phyloP scores from a whole-genome alignment of 2,888 invertebrate genomes.

The Agrotis puta region DNA sequence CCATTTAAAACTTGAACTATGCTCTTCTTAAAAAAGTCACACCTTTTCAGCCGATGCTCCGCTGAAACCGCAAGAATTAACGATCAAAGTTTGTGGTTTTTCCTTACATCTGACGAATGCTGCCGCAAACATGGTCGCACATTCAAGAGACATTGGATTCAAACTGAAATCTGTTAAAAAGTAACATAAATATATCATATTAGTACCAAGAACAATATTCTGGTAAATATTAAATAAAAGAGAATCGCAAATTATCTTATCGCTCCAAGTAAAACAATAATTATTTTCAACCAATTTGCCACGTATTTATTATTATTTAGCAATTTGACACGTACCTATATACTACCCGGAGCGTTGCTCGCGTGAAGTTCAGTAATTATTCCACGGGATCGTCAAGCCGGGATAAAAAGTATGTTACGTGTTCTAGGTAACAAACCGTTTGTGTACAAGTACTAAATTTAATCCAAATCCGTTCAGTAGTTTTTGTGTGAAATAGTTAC shows the following conservation, averaged over 20 bases:
- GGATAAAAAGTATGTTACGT: no score
- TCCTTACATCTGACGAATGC: slow-evolving; percentile 90
- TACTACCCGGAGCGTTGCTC: no score
- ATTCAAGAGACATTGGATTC: slow-evolving; percentile 91
- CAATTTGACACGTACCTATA: no score
- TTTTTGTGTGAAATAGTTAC: no score
- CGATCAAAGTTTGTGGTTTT: slow-evolving; percentile 89
- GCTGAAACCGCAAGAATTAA: slow-evolving; percentile 90
- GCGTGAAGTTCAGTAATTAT: no score
- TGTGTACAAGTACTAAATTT: no score
- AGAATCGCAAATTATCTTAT: background rate
- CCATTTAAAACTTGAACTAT: background rate
- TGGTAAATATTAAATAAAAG: background rate
- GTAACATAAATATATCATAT: background rate
- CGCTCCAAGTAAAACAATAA: no score
- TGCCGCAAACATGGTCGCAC: slow-evolving; percentile 91
- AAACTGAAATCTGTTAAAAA: slow-evolving; percentile 88
- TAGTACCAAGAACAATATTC: background rate
- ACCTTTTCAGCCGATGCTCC: slow-evolving; percentile 90
- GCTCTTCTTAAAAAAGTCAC: slow-evolving; percentile 2
- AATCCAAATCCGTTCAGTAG: no score
- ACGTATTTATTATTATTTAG: no score
- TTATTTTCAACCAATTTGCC: no score
- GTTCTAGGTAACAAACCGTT: no score
- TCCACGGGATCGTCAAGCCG: no score